Evolutionary conservation across 2,113 vertebrate genomes (phyloP).

Genomic region (Ploceus nigricollis): DNA sequence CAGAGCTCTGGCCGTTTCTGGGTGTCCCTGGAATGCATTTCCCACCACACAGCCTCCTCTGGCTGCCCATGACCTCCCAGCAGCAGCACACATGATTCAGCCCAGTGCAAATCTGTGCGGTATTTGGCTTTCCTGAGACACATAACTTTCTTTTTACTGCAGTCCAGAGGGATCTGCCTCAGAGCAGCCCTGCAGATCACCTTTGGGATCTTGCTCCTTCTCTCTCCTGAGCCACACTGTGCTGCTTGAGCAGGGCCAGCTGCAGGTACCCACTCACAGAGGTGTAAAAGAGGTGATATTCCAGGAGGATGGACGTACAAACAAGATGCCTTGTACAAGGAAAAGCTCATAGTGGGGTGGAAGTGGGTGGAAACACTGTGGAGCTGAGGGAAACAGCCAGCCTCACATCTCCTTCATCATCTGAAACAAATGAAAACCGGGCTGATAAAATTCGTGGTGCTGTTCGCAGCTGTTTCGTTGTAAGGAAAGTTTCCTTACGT

Average conservation of each 20-base stretch:
- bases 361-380: conserved; percentile 34
- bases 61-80: neutral
- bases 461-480: conserved; percentile 72
- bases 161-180: neutral
- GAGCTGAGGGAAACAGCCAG: conserved; percentile 28
- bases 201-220: neutral
- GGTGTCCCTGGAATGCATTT: conserved; percentile 5
- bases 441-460: conserved; percentile 63
- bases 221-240: neutral
- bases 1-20: neutral
- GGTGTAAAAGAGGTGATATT: neutral
- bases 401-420: conserved; percentile 57
- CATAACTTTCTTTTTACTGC: neutral
- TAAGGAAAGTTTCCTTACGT: conserved; percentile 73
- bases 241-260: neutral
- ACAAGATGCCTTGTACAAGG: neutral
- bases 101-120: neutral
- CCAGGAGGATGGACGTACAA: neutral
- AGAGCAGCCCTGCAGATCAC: neutral
- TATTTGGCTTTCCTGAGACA: neutral
- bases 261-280: neutral
- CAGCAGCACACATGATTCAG: neutral
- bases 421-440: conserved; percentile 62
- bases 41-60: neutral
- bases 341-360: neutral